phyloP scores from a whole-genome alignment of 2,888 invertebrate species.

The Diarsia dahlii region DNA sequence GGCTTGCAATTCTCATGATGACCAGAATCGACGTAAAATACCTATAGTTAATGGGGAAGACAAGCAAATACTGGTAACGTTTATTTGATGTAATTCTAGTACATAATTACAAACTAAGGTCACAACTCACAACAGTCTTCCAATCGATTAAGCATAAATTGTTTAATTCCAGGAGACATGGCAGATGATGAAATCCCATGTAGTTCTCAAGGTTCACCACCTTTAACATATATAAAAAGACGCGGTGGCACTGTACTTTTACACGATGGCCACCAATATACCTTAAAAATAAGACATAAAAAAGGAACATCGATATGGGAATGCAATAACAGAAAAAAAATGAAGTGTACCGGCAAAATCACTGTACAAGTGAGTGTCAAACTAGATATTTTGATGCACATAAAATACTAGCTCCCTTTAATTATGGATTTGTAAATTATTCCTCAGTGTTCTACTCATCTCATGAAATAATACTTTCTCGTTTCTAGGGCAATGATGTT shows the following conservation, averaged over 20 bases:
- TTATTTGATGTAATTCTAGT: background rate
- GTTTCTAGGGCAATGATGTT: conserved; percentile 4
- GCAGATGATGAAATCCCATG: background rate
- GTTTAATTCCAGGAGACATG: conserved; percentile 3
- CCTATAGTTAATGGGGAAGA: background rate
- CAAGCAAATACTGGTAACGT: background rate
- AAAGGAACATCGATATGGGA: background rate
- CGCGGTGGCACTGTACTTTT: conserved; percentile 3
- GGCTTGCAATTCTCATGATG: background rate
- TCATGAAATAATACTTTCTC: background rate
- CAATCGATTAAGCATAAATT: background rate
- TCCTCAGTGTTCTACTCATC: background rate
- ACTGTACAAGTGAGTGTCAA: background rate
- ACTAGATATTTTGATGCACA: background rate
- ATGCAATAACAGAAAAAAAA: conserved; percentile 8
- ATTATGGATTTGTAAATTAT: no score
- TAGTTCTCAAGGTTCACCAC: background rate
- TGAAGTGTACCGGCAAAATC: conserved; percentile 6
- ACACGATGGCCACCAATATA: conserved; percentile 10
- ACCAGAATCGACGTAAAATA: background rate
- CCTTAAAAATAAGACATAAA: background rate
- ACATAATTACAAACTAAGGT: background rate
- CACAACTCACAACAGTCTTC: no score
- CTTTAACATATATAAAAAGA: conserved; percentile 9
- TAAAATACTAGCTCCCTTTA: background rate